Conservation (phyloP, 2,888 invertebrate species). For the Scaptomyza parva region DNA sequence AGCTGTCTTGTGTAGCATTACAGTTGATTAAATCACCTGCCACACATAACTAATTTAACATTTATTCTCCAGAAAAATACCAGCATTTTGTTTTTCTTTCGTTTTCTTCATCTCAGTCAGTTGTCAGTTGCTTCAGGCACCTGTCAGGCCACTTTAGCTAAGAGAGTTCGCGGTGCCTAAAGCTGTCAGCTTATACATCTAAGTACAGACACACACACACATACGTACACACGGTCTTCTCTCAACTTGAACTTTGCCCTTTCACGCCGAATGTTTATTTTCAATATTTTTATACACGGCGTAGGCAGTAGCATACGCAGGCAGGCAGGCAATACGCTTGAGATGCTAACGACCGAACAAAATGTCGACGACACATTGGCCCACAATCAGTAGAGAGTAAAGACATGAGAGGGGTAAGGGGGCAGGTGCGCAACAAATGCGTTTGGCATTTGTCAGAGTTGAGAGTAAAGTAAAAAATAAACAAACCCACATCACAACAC, state of each 20-base stretch:
- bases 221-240: too few species aligned
- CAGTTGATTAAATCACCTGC: conserved; percentile 31
- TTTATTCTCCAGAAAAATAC: conserved; percentile 1
- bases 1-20: background rate
- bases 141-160: conserved; percentile 35
- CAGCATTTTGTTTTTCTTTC: background rate
- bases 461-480: conserved; percentile 61
- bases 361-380: conserved; percentile 62
- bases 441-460: conserved; percentile 67
- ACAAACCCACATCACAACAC: conserved; percentile 42
- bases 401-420: background rate
- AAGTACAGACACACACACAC: conserved; percentile 7
- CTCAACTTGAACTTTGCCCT: conserved; percentile 47
- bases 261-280: conserved; percentile 53
- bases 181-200: conserved; percentile 17
- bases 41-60: conserved; percentile 21
- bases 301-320: too few species aligned
- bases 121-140: conserved; percentile 24
- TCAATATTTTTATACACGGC: conserved; percentile 43
- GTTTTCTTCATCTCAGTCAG: background rate
- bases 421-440: conserved; percentile 41
- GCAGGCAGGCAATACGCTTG: conserved; percentile 8
- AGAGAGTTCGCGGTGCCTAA: background rate
- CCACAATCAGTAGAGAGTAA: conserved; percentile 46
- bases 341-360: conserved; percentile 1